These are phyloP conservation scores for Mya arenaria DNA, from an alignment of 1,140 invertebrate species.

Conservation along the genomic window DNA sequence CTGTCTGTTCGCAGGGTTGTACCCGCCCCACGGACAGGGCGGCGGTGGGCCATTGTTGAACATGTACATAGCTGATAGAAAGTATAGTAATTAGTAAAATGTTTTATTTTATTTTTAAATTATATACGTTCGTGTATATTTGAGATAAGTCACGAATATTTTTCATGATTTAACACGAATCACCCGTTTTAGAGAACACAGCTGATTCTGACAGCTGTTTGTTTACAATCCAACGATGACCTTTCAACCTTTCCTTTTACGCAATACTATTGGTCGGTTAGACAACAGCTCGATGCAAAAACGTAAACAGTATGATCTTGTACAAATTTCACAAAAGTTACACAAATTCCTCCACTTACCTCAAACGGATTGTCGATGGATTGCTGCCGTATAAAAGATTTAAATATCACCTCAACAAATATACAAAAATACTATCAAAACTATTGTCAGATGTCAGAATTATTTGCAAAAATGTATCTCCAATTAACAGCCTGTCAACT, in stretches of 20 bases:
- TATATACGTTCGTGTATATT: background rate
- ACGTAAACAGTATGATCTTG: no score
- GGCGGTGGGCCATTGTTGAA: constrained; percentile 37
- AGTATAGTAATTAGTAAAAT: background rate
- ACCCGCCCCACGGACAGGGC: constrained; percentile 5
- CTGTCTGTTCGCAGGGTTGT: background rate
- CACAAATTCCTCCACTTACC: no score
- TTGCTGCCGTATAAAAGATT: no score
- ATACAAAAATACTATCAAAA: no score
- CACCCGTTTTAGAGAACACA: background rate
- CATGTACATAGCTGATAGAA: constrained; percentile 5
- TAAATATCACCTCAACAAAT: no score
- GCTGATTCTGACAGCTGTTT: constrained; percentile 32
- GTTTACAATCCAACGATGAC: constrained; percentile 35
- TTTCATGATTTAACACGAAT: background rate
- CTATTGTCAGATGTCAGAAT: no score
- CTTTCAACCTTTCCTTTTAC: background rate
- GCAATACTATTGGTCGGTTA: constrained; percentile 1
- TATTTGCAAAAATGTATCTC: no score
- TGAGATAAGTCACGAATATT: no score
- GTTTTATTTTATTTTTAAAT: background rate
- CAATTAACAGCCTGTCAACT: no score
- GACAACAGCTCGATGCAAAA: constrained; percentile 5
- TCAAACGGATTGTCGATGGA: no score
- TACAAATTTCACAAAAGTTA: no score